Evolutionary conservation across 2,797 vertebrate species (phyloP), one percentile per base, ranked within the genome.

Genomic region (Lateolabrax maculatus): DNA sequence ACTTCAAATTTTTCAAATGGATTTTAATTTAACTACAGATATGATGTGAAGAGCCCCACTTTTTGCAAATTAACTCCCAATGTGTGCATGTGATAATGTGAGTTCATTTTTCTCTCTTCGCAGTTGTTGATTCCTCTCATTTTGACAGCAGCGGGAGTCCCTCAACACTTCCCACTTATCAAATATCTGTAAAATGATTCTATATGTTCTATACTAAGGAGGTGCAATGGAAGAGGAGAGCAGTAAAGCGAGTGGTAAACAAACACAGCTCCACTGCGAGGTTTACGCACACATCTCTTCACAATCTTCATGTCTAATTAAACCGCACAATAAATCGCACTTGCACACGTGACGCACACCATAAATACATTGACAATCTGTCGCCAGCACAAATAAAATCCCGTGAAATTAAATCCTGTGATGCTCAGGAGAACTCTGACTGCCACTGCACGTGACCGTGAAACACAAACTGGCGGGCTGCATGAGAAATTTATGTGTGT

Each of bases 401-500:
- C 93, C 71, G 85, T 89, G 91, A 90, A 94, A 92, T 94, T 58
- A 89, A 92, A 90, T 88, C 89, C 88, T 79, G 88, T 63, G 87
- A 87, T 31, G 79, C 83, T 81, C 72, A 79, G 63, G 83, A 87
- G 83, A 85, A 91, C 79, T 89, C 86, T n/a, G 31, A 65, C 64
- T 68, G 83, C 77, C 12, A 18, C 63, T 0, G 82, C 93, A 93
- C 87, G 84, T 93, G 93, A 93, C 80, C 43, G 66, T 58, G 66
- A 85, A 85, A 84, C 85, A 39, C 79, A 90, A 87, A 89, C 84
- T 70, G 79, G 69, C 48, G 65, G 78, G 83, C 82, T 71, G 85
- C 89, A 86, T 93, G 88, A 90, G 84, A 89, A 87, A 93, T 92
- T 80, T 79, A 91, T 92, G 91, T 73, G 75, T 36, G 58, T 31